Conservation (phyloP, 2,797 vertebrate genomes). For the Clarias laeviceps region DNA sequence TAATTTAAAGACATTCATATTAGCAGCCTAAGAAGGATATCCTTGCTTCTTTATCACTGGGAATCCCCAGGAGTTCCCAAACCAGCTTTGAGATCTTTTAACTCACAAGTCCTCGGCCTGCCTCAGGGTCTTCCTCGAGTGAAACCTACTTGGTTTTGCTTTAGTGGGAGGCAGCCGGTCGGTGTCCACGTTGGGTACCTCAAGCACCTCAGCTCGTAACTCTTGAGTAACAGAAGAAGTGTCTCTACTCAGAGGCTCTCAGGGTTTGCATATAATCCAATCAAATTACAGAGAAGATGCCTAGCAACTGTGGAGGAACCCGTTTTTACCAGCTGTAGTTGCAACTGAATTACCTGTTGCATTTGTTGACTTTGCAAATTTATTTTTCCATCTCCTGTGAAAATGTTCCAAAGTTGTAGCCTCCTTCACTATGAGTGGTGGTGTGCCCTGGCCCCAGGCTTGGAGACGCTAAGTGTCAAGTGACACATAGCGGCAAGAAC, state of each 20-base stretch:
- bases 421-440: background rate
- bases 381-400: background rate
- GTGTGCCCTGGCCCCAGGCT: background rate
- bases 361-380: background rate
- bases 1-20: too few species aligned
- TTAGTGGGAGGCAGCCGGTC: background rate
- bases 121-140: background rate
- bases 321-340: too few species aligned
- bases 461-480: background rate
- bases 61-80: background rate
- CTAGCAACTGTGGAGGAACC: background rate
- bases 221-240: background rate
- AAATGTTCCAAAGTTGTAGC: background rate
- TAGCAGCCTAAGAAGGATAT: background rate
- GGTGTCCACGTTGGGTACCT: background rate
- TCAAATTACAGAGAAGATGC: background rate
- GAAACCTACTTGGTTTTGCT: background rate
- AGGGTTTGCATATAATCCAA: background rate
- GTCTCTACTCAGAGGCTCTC: background rate
- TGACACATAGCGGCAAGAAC: background rate
- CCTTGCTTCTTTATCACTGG: background rate
- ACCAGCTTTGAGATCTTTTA: background rate
- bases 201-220: background rate
- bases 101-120: background rate
- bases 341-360: background rate